Evolutionary conservation across 2,113 vertebrate species (phyloP).

Genomic region (Epinephelus cyanopodus): DNA sequence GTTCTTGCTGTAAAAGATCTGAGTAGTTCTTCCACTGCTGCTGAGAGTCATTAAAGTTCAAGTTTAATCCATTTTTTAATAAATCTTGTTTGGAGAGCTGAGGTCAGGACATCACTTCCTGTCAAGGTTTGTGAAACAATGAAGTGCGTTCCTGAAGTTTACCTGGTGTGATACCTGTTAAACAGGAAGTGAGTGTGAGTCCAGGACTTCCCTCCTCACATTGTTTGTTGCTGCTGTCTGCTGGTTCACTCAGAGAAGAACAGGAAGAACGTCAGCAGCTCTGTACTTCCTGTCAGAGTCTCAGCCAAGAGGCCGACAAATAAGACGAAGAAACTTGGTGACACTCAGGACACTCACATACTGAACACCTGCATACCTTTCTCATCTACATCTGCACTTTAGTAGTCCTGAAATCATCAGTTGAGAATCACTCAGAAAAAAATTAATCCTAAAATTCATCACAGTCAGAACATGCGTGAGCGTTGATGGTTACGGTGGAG

Average conservation of each 20-base stretch:
- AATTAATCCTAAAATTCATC: too few species aligned
- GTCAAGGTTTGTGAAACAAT: background rate
- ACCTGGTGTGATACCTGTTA: background rate
- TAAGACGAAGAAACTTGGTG: background rate
- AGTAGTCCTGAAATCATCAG: too few species aligned
- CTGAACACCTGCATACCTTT: too few species aligned
- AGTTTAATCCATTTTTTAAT: background rate
- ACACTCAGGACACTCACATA: background rate
- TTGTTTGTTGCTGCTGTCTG: conserved; percentile 59
- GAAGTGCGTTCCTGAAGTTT: background rate
- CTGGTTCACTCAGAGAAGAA: conserved; percentile 33
- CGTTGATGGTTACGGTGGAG: too few species aligned
- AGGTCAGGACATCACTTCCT: background rate
- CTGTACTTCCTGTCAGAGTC: conserved; percentile 54
- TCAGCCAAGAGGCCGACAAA: background rate
- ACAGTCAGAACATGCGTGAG: too few species aligned
- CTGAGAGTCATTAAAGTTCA: background rate
- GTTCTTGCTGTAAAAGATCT: too few species aligned
- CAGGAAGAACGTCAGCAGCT: conserved; percentile 63
- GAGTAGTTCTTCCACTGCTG: background rate
- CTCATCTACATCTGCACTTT: too few species aligned
- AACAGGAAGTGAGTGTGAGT: conserved; percentile 45
- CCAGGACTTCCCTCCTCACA: conserved; percentile 57
- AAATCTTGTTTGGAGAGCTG: background rate
- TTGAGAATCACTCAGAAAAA: too few species aligned